phyloP scores from a whole-genome alignment of 2,888 invertebrate genomes.

The Laspeyria flexula region DNA sequence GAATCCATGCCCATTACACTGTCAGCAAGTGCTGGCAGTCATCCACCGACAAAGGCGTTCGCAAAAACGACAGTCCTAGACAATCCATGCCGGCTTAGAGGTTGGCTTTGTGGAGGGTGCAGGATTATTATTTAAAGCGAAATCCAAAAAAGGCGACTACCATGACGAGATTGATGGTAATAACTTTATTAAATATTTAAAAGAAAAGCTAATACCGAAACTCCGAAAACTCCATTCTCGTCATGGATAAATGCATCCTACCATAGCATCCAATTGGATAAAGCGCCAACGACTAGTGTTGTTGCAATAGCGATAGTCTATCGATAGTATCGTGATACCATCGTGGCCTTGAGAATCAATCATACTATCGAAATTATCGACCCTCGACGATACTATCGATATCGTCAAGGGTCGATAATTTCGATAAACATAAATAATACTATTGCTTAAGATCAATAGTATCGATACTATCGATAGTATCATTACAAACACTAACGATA shows the following conservation, averaged over 20 bases:
- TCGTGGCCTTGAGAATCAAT: too few species aligned
- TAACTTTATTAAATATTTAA: not conserved
- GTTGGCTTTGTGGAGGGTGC: not conserved
- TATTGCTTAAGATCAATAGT: too few species aligned
- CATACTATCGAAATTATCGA: too few species aligned
- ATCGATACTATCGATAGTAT: too few species aligned
- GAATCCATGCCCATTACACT: conserved; percentile 2
- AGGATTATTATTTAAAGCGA: not conserved
- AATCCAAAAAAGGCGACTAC: not conserved
- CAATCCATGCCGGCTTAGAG: not conserved
- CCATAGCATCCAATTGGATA: too few species aligned
- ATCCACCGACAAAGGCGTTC: not conserved
- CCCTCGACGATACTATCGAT: too few species aligned
- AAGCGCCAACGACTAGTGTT: too few species aligned
- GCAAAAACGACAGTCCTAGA: not conserved
- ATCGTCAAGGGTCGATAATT: too few species aligned
- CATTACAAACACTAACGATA: too few species aligned
- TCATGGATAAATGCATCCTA: not conserved
- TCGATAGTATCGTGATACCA: too few species aligned
- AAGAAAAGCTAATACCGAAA: not conserved
- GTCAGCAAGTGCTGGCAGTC: conserved; percentile 2
- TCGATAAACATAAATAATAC: too few species aligned
- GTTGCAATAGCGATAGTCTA: too few species aligned
- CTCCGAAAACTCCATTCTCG: not conserved
- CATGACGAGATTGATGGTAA: not conserved